Conservation (phyloP, 2,888 invertebrate species). For the Idaea dimidiata region DNA sequence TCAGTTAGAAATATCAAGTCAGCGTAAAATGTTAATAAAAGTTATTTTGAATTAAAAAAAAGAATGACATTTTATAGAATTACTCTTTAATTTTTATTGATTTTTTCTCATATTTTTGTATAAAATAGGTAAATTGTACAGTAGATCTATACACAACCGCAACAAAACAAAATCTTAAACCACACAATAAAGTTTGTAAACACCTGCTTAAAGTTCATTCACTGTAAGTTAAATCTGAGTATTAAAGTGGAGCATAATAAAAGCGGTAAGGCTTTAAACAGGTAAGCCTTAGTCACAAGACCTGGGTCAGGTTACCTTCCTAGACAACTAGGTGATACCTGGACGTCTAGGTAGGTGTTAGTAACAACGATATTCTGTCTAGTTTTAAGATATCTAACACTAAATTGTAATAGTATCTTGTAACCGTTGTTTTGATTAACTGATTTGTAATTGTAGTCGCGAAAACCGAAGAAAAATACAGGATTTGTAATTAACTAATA, state of each 20-base stretch:
- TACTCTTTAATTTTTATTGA: conserved; percentile 14
- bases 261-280: conserved; percentile 51
- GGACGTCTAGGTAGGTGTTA: neutral
- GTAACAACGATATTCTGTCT: neutral
- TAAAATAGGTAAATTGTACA: conserved; percentile 5
- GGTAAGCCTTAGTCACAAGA: conserved; percentile 51
- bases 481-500: too few species aligned
- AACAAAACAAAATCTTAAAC: neutral
- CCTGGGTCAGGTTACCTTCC: conserved; percentile 61
- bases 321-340: conserved; percentile 52
- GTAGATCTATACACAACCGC: neutral
- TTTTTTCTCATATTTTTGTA: conserved; percentile 11
- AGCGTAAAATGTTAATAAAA: too few species aligned
- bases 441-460: too few species aligned
- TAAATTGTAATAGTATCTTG: neutral
- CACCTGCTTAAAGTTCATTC: conserved; percentile 17
- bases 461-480: too few species aligned
- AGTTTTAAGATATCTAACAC: neutral
- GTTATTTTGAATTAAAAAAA: too few species aligned
- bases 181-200: conserved; percentile 4
- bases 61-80: too few species aligned
- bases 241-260: conserved; percentile 58
- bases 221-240: conserved; percentile 51
- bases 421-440: neutral
- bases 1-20: too few species aligned